Evolutionary conservation across 2,888 invertebrate species (phyloP).

Genomic region (Erpobdella octoculata): DNA sequence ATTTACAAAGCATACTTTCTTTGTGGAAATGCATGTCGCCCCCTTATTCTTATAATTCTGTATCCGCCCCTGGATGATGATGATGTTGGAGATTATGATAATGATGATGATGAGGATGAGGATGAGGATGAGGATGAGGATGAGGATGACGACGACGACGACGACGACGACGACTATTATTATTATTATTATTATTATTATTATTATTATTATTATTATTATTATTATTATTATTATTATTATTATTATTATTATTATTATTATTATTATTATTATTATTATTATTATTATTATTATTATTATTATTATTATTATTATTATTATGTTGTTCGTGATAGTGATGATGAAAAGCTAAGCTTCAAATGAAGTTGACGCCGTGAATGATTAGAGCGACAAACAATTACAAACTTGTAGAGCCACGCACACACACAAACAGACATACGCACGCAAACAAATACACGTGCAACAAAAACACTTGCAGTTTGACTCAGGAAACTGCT

Average conservation of each 20-base stretch:
- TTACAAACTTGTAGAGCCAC: too few species aligned
- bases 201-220: not conserved
- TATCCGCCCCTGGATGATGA: too few species aligned
- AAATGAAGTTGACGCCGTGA: not conserved
- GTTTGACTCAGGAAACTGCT: too few species aligned
- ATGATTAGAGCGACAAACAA: not conserved
- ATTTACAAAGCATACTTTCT: too few species aligned
- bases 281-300: not conserved
- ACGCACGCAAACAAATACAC: too few species aligned
- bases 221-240: not conserved
- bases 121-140: not conserved
- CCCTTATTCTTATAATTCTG: too few species aligned
- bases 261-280: slow-evolving; percentile 6
- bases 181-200: not conserved
- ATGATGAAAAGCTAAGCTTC: not conserved
- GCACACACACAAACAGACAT: too few species aligned
- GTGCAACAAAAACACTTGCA: too few species aligned
- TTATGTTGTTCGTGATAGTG: not conserved
- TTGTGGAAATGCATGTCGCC: too few species aligned
- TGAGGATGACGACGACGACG: slow-evolving; percentile 5
- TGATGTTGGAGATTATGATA: not conserved
- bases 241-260: not conserved
- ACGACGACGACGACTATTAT: not conserved
- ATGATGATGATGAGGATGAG: not conserved
- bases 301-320: not conserved